phyloP scores from a whole-genome alignment of 2,888 invertebrate species.

The Taenaris catops region DNA sequence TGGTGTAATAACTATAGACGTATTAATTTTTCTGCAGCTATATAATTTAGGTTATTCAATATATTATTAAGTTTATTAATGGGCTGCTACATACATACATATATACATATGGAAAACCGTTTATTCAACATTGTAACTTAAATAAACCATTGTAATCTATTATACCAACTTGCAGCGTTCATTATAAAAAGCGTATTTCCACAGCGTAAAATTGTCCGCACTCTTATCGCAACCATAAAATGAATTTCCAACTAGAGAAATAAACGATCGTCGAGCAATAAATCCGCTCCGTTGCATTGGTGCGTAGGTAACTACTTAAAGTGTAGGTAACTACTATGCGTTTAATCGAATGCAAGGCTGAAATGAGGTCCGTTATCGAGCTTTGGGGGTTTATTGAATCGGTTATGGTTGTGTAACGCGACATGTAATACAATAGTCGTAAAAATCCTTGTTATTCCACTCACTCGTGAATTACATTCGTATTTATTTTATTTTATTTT shows the following conservation, averaged over 20 bases:
- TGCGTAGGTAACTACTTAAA: neutral
- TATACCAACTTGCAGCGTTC: constrained; percentile 27
- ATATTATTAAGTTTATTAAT: too few species aligned
- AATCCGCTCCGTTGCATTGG: too few species aligned
- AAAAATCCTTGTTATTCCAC: constrained; percentile 8
- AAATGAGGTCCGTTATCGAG: constrained; percentile 38
- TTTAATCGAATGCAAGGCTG: constrained; percentile 20
- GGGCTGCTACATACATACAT: too few species aligned
- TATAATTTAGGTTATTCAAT: too few species aligned
- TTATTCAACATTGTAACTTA: neutral
- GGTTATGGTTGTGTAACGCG: constrained; percentile 24
- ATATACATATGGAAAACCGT: too few species aligned
- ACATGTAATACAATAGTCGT: constrained; percentile 7
- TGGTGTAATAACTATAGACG: neutral
- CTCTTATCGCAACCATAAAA: constrained; percentile 58
- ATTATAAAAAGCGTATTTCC: constrained; percentile 45
- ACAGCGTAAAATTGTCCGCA: constrained; percentile 64
- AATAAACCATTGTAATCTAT: constrained; percentile 13
- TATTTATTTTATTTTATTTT: constrained; percentile 2
- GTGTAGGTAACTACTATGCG: too few species aligned
- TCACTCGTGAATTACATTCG: constrained; percentile 1
- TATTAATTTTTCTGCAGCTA: too few species aligned
- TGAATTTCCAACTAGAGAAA: constrained; percentile 37
- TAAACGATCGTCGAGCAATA: constrained; percentile 35
- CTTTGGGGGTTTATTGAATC: constrained; percentile 34